Base-by-base conservation (phyloP, 2,113 vertebrate genomes). In the Glaucidium brasilianum region DNA sequence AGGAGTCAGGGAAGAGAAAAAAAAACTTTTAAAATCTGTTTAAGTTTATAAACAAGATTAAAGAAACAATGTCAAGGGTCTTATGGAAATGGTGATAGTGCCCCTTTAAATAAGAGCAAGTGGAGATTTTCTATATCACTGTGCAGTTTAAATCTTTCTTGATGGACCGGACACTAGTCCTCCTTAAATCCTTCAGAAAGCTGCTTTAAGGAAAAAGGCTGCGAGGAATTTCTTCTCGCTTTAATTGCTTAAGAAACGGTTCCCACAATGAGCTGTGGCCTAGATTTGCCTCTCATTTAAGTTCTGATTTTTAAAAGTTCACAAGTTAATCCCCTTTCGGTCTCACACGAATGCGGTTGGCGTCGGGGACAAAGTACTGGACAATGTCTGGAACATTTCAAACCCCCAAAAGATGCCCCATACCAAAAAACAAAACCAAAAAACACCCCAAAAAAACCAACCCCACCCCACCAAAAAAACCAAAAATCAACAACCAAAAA, bases 161-260 rank as follows among this genome's bases (percentile, higher is more conserved):
- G 98, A 98, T 98, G 96, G 96, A 98, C 98, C 98, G 98, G 99
- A 99, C 99, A 98, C 98, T 98, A 98, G 98, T 98, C 98, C 97
- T 98, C 98, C 98, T 98, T 99, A 99, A 98, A 98, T 96, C 97
- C 98, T 97, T 97, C 98, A 98, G 97, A 98, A 99, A 99, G 98
- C 98, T 98, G 98, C 98, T 99, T 99, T 99, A 98, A 98, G 98
- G 98, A 98, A 98, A 98, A 98, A 98, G 98, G 98, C 98, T 98
- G 98, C 98, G 99, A 98, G 98, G 98, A 99, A 99, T 99, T 99
- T 98, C 98, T 98, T 98, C 98, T 99, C 98, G 98, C 98, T 99
- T 99, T 99, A 99, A 99, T 99, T 99, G 98, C 98, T 99, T 99
- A 99, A 99, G 98, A 98, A 98, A 98, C 98, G 98, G 97, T 99